A percentile compares a stretch with the other conserved stretches of the same genome.
phyloP scores from a whole-genome alignment of 2,797 vertebrate species.

The Lophius americanus region DNA sequence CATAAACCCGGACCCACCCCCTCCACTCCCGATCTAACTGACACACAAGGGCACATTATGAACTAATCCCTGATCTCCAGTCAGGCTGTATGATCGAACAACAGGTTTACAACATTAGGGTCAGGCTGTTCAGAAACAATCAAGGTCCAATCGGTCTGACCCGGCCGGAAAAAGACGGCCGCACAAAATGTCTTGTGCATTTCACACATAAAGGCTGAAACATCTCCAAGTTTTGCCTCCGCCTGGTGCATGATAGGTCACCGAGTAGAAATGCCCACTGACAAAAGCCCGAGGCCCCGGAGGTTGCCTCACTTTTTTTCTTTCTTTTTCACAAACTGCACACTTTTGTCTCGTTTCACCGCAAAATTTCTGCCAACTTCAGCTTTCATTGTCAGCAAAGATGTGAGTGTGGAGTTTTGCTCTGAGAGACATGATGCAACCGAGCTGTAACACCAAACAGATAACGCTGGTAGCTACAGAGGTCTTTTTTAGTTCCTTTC shows the following conservation, averaged over 20 bases:
- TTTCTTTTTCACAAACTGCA: slow-evolving; percentile 80
- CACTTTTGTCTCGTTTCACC: slow-evolving; percentile 84
- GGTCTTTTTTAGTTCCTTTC: slow-evolving; percentile 82
- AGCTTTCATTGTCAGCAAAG: slow-evolving; percentile 87
- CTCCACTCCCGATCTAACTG: slow-evolving; percentile 22
- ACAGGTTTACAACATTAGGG: slow-evolving; percentile 26
- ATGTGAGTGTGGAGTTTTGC: slow-evolving; percentile 82
- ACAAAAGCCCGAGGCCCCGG: slow-evolving; percentile 79
- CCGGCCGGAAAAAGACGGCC: slow-evolving; percentile 39
- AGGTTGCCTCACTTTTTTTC: slow-evolving; percentile 80
- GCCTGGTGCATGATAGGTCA: slow-evolving; percentile 71
- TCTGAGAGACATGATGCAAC: slow-evolving; percentile 87
- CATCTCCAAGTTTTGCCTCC: slow-evolving; percentile 61
- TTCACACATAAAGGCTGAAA: slow-evolving; percentile 61
- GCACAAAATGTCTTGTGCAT: slow-evolving; percentile 34
- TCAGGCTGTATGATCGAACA: slow-evolving; percentile 44
- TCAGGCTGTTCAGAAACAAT: slow-evolving; percentile 40
- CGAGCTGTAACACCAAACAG: slow-evolving; percentile 84
- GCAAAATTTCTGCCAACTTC: slow-evolving; percentile 85
- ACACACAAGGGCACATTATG: slow-evolving; percentile 24
- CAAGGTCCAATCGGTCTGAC: slow-evolving; percentile 20
- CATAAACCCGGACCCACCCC: slow-evolving; percentile 27
- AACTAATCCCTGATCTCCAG: slow-evolving; percentile 47
- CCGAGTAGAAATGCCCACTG: slow-evolving; percentile 76
- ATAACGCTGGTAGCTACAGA: slow-evolving; percentile 85